Base-by-base conservation (phyloP, 2,888 invertebrate species). In the Ectropis crepuscularia region DNA sequence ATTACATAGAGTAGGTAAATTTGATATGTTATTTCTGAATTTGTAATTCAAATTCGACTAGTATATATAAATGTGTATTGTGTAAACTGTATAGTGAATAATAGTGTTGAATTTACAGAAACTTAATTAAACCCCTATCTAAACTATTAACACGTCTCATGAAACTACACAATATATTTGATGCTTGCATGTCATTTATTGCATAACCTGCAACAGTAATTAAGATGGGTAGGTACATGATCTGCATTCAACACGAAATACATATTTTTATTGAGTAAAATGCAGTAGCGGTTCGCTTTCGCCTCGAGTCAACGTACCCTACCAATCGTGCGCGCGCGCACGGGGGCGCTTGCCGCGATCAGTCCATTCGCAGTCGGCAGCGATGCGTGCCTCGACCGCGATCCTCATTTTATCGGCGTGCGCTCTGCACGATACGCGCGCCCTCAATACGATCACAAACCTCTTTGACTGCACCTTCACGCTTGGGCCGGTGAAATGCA, bases 401-500 rank as follows among this genome's bases (percentile, higher is more conserved):
- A 74, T 88, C 71, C 75, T 89, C 73, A 76, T 86, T 65, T 65
- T 65, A 70, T 74, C 88, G 74, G 82, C 78, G 72, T 87, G 80
- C 77, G 77, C 80, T 75, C 70, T 76, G 65, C 75, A 71, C 73
- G 79, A 65, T 42, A 58, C 75, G 73, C 78, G 75, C 77, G 73
- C 77, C 64, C 71, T 79, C 70, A 73, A 73, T 76, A 75, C 70
- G 68, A 72, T 63, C 65, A 81, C 47, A 67, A 81, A 66, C 53
- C 70, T 87, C 49, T 57, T 84, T 39, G 67, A 77, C 51, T 92
- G 92, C 74, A 72, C 82, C 8, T 74, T 76, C 63, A 71, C 76
- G n/a, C 78, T 92, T 55, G 93, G 93, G 51, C 82, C 93, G 6
- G 65, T 91, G 62, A 93, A 93, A 81, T 95, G 95, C 79, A 78